Conservation (phyloP, 37 sponge, comb jelly and placozoan genomes). For the Spongia lamella region DNA sequence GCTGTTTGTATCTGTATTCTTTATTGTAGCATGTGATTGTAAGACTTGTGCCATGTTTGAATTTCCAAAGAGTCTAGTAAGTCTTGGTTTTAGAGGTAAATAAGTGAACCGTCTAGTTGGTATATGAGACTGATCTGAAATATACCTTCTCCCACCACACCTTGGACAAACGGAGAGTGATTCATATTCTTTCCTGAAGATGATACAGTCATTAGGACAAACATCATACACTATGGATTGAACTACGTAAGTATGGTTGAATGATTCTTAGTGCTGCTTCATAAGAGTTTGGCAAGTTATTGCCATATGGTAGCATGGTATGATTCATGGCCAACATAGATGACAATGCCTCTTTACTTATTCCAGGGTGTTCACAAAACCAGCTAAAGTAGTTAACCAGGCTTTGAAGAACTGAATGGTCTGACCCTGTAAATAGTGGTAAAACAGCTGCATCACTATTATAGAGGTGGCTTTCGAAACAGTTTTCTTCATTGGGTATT, state of each 20-base stretch:
- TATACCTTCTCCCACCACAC: conserved; percentile 7
- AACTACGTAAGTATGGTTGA: neutral
- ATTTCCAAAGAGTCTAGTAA: neutral
- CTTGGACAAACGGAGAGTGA: neutral
- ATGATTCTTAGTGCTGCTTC: neutral
- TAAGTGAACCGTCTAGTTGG: neutral
- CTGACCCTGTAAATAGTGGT: neutral
- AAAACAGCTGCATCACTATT: conserved; percentile 11
- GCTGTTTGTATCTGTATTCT: neutral
- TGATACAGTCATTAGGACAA: conserved; percentile 18
- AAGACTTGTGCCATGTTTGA: neutral
- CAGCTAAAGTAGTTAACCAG: neutral
- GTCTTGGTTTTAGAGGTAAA: neutral
- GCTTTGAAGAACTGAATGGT: neutral
- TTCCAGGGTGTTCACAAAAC: conserved; percentile 12
- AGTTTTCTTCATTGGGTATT: too few species aligned
- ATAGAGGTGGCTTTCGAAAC: too few species aligned
- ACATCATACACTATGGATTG: neutral
- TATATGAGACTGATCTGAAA: neutral
- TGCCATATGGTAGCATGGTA: neutral
- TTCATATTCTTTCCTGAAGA: neutral
- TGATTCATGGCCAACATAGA: neutral
- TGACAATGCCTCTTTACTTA: conserved; percentile 5
- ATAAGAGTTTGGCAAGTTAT: neutral
- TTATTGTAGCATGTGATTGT: neutral